A percentile compares a stretch with the other conserved stretches of the same genome.
phyloP scores from a whole-genome alignment of 2,888 invertebrate genomes.

The Neuroscelio doddi region DNA sequence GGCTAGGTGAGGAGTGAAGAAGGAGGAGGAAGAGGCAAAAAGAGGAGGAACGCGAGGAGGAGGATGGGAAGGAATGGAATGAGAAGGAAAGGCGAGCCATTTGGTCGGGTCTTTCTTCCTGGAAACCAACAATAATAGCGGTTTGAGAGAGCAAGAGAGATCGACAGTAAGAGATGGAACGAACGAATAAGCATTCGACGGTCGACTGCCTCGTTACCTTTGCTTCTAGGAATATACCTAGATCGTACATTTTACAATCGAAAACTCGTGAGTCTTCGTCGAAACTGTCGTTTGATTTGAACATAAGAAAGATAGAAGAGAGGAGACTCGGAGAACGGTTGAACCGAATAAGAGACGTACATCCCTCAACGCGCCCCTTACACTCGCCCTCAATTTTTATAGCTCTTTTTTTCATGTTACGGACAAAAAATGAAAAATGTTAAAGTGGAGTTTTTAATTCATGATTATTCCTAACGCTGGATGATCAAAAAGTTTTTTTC shows the following conservation, averaged over 20 bases:
- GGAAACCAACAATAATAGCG: conserved; percentile 65
- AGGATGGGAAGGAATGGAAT: conserved; percentile 44
- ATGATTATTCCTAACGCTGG: no score
- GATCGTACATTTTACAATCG: conserved; percentile 38
- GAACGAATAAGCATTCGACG: conserved; percentile 44
- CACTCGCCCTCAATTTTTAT: no score
- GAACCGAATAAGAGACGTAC: no score
- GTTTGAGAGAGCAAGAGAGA: conserved; percentile 36
- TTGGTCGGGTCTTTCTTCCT: conserved; percentile 62
- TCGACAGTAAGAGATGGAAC: conserved; percentile 13
- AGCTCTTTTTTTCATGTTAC: no score
- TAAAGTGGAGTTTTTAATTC: no score
- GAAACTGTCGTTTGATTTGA: neutral
- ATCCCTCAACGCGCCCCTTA: no score
- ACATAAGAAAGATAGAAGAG: neutral
- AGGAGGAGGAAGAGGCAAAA: conserved; percentile 20
- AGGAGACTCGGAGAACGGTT: no score
- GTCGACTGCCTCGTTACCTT: conserved; percentile 57
- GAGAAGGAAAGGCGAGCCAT: conserved; percentile 57
- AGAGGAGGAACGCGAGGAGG: conserved; percentile 4
- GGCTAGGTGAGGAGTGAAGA: conserved; percentile 24
- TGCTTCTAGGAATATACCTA: conserved; percentile 63
- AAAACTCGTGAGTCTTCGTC: conserved; percentile 12
- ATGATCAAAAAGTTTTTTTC: no score
- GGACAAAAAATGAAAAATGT: no score